Percentiles rank a stretch among this genome's conserved stretches.
Conservation (phyloP, 2,797 vertebrate genomes). For the Pseudocheirus occidentalis region DNA sequence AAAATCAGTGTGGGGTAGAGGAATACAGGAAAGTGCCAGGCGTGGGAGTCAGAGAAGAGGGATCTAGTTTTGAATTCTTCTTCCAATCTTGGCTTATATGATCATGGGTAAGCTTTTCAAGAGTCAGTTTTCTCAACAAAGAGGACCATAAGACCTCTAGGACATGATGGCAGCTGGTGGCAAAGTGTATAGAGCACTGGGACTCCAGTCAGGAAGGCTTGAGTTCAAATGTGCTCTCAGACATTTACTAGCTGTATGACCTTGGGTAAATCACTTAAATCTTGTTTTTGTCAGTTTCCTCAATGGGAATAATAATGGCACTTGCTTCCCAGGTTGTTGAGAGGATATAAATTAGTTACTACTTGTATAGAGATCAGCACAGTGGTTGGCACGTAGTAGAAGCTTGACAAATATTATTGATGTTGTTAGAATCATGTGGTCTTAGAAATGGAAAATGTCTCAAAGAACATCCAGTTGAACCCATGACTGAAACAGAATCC, state of each 20-base stretch:
- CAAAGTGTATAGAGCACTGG: background rate
- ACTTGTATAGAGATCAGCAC: background rate
- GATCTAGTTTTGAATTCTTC: background rate
- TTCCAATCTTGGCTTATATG: background rate
- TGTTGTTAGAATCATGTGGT: background rate
- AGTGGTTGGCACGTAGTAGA: background rate
- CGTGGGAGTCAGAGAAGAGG: background rate
- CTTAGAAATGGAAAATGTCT: background rate
- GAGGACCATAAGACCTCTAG: background rate
- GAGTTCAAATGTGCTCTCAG: background rate
- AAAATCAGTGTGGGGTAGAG: background rate
- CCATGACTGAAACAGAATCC: background rate
- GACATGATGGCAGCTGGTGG: background rate
- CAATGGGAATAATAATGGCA: background rate
- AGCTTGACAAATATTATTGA: background rate
- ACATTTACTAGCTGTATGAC: background rate
- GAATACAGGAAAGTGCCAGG: background rate
- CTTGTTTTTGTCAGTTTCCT: background rate
- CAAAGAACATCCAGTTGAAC: background rate
- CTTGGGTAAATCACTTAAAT: background rate
- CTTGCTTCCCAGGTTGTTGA: background rate
- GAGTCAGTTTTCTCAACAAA: background rate
- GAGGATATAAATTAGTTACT: background rate
- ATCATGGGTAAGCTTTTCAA: background rate
- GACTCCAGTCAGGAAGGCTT: background rate